Base-by-base conservation (phyloP, 2,113 vertebrate genomes). In the Glareola pratincola region DNA sequence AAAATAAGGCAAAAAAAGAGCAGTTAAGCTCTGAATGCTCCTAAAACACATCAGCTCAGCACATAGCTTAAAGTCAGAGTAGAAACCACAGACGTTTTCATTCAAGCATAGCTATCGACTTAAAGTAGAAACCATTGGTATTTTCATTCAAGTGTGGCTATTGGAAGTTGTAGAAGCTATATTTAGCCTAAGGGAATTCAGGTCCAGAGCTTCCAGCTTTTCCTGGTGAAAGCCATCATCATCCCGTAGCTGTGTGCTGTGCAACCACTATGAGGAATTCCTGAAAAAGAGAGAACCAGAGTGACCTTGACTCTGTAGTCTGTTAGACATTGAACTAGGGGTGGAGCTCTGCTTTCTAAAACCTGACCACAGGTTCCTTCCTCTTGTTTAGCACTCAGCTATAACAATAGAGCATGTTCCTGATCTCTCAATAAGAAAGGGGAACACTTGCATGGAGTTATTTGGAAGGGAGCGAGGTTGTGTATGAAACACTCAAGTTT, bases 341-440 rank as follows among this genome's bases (percentile, higher is more conserved):
- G 51, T 1, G 19, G 57, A 75, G 8, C 8, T 6, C 29, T 47
- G 17, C 20, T 59, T 62, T 62, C 54, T 64, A 37, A 77, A 62
- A 62, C 57, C 37, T 73, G 12, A 24, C 34, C 37, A 34, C 5
- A 34, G 7, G 14, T 57, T 6, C 9, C 37, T 37, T 41, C 30
- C 23, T 84, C 8, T 8, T 7, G 14, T 6, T 54, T 26, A 48
- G 7, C 16, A 37, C 72, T 75, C 48, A 88, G 2, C 37, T 37
- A 45, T 13, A 72, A 32, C 16, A 0, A 0, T 1, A 37, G 26
- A 51, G 4, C 14, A 3, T 26, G 5, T 9, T 78, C 22, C n/a
- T 59, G 21, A 71, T 34, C 51, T 90, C 63, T 63, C 63, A 21
- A 3, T 30, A 71, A 18, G 22, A 57, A 75, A 77, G 16, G 27